Evolutionary conservation across 2,113 vertebrate species (phyloP).

Genomic region (Merops nubicus): DNA sequence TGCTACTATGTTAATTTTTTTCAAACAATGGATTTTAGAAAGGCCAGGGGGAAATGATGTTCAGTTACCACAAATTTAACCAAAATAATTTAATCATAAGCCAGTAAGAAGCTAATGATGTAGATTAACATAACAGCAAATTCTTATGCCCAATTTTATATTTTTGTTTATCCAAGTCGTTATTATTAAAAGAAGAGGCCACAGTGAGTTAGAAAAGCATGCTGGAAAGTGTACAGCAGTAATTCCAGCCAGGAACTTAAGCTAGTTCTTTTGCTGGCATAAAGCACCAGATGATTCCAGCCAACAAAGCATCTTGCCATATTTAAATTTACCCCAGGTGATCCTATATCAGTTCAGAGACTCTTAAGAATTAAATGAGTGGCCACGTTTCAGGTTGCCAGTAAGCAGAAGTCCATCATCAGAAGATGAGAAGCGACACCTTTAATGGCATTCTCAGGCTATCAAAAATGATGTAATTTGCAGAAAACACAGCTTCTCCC

Average conservation of each 20-base stretch:
- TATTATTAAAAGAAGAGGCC: not conserved
- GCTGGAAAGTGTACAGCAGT: not conserved
- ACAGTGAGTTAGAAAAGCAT: not conserved
- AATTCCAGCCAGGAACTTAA: not conserved
- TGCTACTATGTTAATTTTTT: not conserved
- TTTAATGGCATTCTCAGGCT: not conserved
- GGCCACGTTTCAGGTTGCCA: not conserved
- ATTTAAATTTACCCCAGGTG: not conserved
- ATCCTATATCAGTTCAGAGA: not conserved
- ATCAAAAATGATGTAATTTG: not conserved
- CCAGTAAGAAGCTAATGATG: not conserved
- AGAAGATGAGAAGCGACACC: not conserved
- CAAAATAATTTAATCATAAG: not conserved
- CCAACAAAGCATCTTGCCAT: not conserved
- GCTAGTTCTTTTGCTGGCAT: not conserved
- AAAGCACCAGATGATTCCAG: not conserved
- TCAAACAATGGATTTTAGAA: not conserved
- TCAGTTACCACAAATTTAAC: not conserved
- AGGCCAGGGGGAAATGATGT: rapidly evolving
- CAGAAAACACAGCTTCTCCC: not conserved
- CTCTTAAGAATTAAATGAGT: not conserved
- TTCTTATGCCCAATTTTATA: not conserved
- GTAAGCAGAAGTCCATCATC: not conserved
- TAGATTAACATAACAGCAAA: not conserved
- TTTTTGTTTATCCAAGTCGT: not conserved